These are phyloP conservation scores for Drosophila cognata DNA, from an alignment of 2,888 invertebrate genomes.

Conservation along the genomic window DNA sequence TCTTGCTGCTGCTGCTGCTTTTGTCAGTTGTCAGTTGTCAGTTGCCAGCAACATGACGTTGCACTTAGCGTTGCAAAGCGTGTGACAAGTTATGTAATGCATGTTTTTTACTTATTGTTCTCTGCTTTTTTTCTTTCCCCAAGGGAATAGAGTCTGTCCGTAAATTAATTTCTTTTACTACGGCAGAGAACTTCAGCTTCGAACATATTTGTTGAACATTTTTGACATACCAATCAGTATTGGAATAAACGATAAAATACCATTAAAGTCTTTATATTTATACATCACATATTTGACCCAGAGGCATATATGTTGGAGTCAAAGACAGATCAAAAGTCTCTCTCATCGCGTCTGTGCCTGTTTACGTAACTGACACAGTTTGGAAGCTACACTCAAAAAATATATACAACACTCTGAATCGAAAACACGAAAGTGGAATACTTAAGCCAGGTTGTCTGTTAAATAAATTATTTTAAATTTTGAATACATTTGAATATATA, in stretches of 20 bases:
- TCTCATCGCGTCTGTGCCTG: not conserved
- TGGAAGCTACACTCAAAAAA: not conserved
- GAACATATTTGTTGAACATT: not conserved
- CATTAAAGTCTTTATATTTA: not conserved
- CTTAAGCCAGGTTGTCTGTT: not conserved
- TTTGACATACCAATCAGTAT: not conserved
- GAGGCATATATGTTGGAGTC: not conserved
- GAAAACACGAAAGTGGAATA: not conserved
- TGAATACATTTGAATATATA: not conserved
- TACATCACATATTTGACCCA: not conserved
- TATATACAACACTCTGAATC: not conserved
- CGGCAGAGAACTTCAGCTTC: not conserved
- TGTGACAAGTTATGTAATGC: conserved; percentile 31
- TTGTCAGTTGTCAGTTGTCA: conserved; percentile 6
- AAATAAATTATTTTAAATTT: not conserved
- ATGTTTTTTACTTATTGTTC: conserved; percentile 8
- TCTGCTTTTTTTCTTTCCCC: not conserved
- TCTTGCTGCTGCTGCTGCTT: not conserved
- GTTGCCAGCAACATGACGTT: conserved; percentile 48
- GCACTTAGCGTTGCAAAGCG: conserved; percentile 25
- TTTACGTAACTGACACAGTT: not conserved
- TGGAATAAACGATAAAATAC: not conserved
- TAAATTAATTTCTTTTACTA: not conserved
- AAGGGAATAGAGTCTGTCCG: not conserved
- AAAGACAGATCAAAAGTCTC: not conserved